Conservation (phyloP, 2,888 invertebrate species). For the Drosophila cyrtoloma region DNA sequence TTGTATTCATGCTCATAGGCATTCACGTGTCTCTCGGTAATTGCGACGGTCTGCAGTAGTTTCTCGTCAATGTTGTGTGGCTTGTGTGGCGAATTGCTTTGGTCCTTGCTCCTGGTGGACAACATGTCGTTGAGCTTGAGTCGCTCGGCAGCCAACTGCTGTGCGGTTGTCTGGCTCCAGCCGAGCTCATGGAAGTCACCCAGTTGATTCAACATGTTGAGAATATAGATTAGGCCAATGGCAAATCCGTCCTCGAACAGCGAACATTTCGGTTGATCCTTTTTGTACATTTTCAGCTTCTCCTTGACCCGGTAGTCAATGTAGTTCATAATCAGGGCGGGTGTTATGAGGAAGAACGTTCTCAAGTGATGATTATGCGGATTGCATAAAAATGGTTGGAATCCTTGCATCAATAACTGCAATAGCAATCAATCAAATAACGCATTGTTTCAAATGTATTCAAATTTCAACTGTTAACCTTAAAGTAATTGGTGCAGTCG, state of each 20-base stretch:
- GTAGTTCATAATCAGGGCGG: conserved; percentile 96
- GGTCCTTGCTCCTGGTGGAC: conserved; percentile 87
- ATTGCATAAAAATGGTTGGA: conserved; percentile 94
- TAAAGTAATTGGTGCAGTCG: conserved; percentile 85
- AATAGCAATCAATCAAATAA: conserved; percentile 60
- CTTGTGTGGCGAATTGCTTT: conserved; percentile 34
- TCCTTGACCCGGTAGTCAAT: conserved; percentile 96
- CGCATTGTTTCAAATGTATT: no score
- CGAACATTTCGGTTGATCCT: conserved; percentile 89
- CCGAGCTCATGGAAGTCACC: conserved; percentile 95
- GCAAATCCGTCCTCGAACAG: conserved; percentile 99
- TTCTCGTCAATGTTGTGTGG: conserved; percentile 87
- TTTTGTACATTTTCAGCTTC: conserved; percentile 96
- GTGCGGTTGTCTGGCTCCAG: conserved; percentile 96
- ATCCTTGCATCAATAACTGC: conserved; percentile 95
- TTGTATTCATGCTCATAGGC: conserved; percentile 94
- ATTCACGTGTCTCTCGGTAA: conserved; percentile 94
- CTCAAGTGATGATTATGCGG: conserved; percentile 94
- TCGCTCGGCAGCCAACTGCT: conserved; percentile 89
- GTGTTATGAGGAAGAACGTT: conserved; percentile 96
- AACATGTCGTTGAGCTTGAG: conserved; percentile 85
- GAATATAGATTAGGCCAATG: conserved; percentile 96
- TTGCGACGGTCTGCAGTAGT: conserved; percentile 95
- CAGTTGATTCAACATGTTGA: conserved; percentile 95
- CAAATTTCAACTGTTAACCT: conserved; percentile 44